Evolutionary conservation across 2,797 vertebrate species (phyloP).

Genomic region (Macropodus opercularis): DNA sequence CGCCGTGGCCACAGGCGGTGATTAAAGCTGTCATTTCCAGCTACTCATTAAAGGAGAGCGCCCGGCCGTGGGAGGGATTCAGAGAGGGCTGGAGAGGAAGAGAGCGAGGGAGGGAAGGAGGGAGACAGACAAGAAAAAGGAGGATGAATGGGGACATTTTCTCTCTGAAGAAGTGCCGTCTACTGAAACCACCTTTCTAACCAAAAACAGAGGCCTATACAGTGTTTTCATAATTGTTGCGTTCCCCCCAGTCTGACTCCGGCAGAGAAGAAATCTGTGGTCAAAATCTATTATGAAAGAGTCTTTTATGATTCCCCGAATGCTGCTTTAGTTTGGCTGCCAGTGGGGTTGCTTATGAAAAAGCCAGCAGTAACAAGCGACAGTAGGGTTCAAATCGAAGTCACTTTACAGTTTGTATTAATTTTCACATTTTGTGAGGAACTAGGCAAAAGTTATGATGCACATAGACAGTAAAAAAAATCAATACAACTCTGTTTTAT

Average conservation of each 20-base stretch:
- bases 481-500: conserved; percentile 64
- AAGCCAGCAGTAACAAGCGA: conserved; percentile 55
- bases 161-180: conserved; percentile 54
- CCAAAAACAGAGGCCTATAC: conserved; percentile 31
- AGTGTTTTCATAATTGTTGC: conserved; percentile 63
- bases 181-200: conserved; percentile 56
- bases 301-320: conserved; percentile 66
- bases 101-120: conserved; percentile 59
- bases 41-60: conserved; percentile 96
- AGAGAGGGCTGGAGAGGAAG: conserved; percentile 52
- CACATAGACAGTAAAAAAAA: conserved; percentile 58
- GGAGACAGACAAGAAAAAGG: conserved; percentile 69
- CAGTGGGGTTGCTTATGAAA: conserved; percentile 56
- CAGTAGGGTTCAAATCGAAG: conserved; percentile 69
- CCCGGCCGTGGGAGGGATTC: conserved; percentile 86
- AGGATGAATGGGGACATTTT: conserved; percentile 77
- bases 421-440: conserved; percentile 61
- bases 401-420: conserved; percentile 67
- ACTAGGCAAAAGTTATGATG: conserved; percentile 63
- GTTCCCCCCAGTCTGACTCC: conserved; percentile 48
- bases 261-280: conserved; percentile 43
- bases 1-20: conserved; percentile 97
- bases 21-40: conserved; percentile 99
- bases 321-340: conserved; percentile 59
- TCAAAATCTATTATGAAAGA: conserved; percentile 65